Conservation (phyloP, 1,140 invertebrate species). For the Brachionus angularis region DNA sequence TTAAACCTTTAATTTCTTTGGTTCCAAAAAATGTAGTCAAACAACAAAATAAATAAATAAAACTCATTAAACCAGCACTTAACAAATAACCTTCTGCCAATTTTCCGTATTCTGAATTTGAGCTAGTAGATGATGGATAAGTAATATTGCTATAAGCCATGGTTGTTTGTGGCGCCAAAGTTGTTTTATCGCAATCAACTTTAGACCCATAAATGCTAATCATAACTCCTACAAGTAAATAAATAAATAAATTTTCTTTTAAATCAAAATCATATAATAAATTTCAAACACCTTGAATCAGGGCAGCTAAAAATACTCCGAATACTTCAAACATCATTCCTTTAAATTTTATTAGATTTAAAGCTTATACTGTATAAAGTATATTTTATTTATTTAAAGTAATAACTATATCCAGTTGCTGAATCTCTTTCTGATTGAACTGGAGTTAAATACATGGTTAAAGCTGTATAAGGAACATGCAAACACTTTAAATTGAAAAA, state of each 20-base stretch:
- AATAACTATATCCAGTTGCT: slow-evolving; percentile 52
- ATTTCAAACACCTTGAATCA: too few relatives aligned
- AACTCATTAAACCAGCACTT: slow-evolving; percentile 48
- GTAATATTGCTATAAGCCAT: not conserved
- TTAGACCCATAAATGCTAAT: slow-evolving; percentile 46
- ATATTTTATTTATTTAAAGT: not conserved
- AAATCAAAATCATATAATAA: too few relatives aligned
- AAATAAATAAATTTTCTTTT: too few relatives aligned
- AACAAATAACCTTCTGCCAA: slow-evolving; percentile 46
- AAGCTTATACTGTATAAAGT: not conserved
- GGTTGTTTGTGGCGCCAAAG: not conserved
- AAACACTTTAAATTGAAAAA: slow-evolving; percentile 48
- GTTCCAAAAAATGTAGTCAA: slow-evolving; percentile 50
- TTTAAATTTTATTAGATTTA: slow-evolving; percentile 24
- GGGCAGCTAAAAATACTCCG: slow-evolving; percentile 50
- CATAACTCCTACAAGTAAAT: too few relatives aligned
- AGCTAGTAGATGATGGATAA: not conserved
- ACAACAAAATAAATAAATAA: slow-evolving; percentile 49
- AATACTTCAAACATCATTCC: slow-evolving; percentile 53
- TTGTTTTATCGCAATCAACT: not conserved
- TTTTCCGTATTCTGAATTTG: too few relatives aligned
- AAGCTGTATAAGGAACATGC: slow-evolving; percentile 54
- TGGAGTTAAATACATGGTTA: slow-evolving; percentile 53
- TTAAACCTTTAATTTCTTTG: slow-evolving; percentile 50
- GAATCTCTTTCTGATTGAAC: slow-evolving; percentile 52